Evolutionary conservation across 2,797 vertebrate species (phyloP).

Genomic region (Sebastes paucispinis): DNA sequence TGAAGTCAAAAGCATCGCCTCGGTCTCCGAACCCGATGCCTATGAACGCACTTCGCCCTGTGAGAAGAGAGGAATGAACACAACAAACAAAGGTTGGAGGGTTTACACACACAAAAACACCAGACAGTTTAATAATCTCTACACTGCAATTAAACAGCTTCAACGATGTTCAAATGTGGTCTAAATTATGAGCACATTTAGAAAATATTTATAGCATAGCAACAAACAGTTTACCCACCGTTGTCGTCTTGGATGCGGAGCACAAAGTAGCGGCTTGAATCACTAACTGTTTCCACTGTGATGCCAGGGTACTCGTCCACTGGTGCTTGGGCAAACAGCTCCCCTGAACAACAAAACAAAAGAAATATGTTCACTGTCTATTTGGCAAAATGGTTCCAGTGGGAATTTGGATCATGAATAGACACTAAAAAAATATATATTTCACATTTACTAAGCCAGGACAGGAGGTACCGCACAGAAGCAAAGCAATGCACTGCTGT

Average conservation of each 20-base stretch:
- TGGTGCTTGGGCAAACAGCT: slow-evolving; percentile 96
- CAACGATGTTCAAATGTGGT: neutral
- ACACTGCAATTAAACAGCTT: neutral
- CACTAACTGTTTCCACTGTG: slow-evolving; percentile 94
- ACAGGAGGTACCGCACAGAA: too few species aligned
- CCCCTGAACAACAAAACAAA: slow-evolving; percentile 80
- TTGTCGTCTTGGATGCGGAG: slow-evolving; percentile 96
- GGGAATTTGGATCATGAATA: neutral
- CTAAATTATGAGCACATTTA: slow-evolving; percentile 10
- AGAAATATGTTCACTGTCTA: neutral
- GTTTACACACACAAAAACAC: neutral
- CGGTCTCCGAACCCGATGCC: slow-evolving; percentile 95
- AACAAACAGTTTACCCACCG: slow-evolving; percentile 78
- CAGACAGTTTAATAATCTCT: neutral
- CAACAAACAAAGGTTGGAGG: neutral
- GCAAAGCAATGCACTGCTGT: too few species aligned
- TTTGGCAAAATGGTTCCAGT: neutral
- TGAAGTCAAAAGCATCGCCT: slow-evolving; percentile 98
- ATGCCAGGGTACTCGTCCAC: slow-evolving; percentile 93
- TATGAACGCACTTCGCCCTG: slow-evolving; percentile 97
- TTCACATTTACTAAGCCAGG: neutral
- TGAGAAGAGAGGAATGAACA: slow-evolving; percentile 15
- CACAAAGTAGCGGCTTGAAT: slow-evolving; percentile 98
- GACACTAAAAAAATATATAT: neutral
- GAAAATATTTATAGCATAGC: slow-evolving; percentile 22